phyloP scores from a whole-genome alignment of 2,113 vertebrate species.

The Lepus timidus region DNA sequence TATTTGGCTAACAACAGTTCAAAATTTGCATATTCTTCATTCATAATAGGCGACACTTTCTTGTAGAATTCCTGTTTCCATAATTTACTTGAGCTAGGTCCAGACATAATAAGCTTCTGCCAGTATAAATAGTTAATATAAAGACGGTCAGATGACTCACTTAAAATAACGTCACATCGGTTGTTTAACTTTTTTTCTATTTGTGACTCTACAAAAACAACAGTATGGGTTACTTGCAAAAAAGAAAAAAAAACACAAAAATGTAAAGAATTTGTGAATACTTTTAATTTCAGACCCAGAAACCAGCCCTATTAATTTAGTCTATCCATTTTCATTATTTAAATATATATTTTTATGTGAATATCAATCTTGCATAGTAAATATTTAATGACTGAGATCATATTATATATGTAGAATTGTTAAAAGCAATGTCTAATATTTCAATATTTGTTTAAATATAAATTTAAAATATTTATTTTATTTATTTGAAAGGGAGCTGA shows the following conservation, averaged over 20 bases:
- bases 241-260: not conserved
- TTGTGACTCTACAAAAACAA: not conserved
- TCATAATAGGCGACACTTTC: not conserved
- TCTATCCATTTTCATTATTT: not conserved
- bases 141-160: not conserved
- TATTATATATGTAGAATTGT: not conserved
- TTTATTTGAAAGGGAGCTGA: no score
- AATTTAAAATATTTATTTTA: not conserved
- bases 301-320: not conserved
- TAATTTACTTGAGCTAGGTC: not conserved
- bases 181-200: not conserved
- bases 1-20: not conserved
- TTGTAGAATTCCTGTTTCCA: not conserved
- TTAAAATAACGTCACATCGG: constrained; percentile 8
- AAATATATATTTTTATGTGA: not conserved
- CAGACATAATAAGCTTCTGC: not conserved
- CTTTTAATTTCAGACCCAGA: not conserved
- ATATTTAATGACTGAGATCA: constrained; percentile 1
- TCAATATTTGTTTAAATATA: constrained; percentile 37
- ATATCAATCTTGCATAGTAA: not conserved
- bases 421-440: not conserved
- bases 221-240: not conserved
- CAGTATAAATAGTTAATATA: not conserved
- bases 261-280: constrained; percentile 1
- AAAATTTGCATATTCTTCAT: not conserved